These are phyloP conservation scores for Oasisia sp. DNA, from an alignment of 2,888 invertebrate genomes.

Conservation along the genomic window DNA sequence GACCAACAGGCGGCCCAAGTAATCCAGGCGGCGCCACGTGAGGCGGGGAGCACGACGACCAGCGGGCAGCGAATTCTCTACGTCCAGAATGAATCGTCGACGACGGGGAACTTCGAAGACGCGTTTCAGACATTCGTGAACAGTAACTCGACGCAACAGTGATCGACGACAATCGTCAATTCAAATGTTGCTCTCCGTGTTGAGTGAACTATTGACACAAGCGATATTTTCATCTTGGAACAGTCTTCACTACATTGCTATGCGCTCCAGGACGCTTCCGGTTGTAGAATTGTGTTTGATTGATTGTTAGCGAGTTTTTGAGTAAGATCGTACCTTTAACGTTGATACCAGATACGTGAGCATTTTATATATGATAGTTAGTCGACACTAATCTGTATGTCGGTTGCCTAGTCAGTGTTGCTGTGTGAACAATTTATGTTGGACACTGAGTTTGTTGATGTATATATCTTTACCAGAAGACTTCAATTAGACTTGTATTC, in stretches of 20 bases:
- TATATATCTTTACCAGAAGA: conserved; percentile 17
- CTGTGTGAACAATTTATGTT: not conserved
- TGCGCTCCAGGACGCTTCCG: not conserved
- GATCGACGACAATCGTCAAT: not conserved
- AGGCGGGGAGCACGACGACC: not conserved
- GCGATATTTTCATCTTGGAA: not conserved
- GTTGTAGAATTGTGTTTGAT: not conserved
- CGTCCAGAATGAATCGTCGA: not conserved
- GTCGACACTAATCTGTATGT: not conserved
- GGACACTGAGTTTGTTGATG: conserved; percentile 5
- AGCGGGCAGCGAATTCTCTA: not conserved
- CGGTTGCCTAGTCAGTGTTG: not conserved
- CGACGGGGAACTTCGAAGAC: not conserved
- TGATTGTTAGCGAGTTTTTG: not conserved
- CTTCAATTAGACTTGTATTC: not conserved
- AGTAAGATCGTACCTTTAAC: not conserved
- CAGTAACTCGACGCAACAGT: not conserved
- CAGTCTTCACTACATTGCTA: not conserved
- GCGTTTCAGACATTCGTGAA: not conserved
- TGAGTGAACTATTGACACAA: not conserved
- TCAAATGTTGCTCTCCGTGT: not conserved
- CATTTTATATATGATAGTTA: not conserved
- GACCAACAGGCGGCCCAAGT: not conserved
- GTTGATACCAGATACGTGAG: not conserved
- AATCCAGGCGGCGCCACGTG: not conserved